Evolutionary conservation across 2,888 invertebrate genomes (phyloP), one percentile per base, ranked within the genome.

Genomic region (Epistrophe eligans): DNA sequence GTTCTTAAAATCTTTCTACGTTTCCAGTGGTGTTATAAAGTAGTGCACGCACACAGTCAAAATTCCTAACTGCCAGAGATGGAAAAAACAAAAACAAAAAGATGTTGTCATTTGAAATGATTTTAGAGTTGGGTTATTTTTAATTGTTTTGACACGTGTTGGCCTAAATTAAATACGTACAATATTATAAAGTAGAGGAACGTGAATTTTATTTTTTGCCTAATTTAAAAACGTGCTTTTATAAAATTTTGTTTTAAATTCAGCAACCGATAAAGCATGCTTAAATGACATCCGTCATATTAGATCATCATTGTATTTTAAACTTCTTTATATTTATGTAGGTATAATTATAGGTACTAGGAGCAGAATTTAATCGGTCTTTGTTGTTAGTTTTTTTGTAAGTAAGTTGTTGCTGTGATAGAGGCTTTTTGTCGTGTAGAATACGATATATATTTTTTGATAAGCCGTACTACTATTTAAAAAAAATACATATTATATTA

Each of bases 81-180:
- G 38, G 43, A 73, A 52, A 3, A 3, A 17, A 24, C 24, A 19
- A 32, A 19, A 24, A 38, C 8, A 45, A 43, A 43, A 43, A 45
- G 24, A 57, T 64, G 64, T 55, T 45, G 66, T 70, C 24, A 70
- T 76, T 52, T 72, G 32, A 58, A 64, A 76, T 76, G 48, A 76
- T 58, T 57, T 70, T 66, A 35, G 66, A 60, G 50, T 66, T 60
- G 72, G 64, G 71, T 77, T 80, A 28, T 67, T 66, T 80, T 72
- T 76, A 70, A 80, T 84, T 72, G 66, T 66, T 52, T 19, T 58
- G 72, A 72, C 84, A 84, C 80, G 84, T 84, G 84, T 66, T 58
- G 38, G 60, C 40, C 76, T 58, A 48, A 52, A 82, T 64, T 55
- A n/a, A n/a, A 58, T 11, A 1, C 66, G 24, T 24, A 24, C 24